Conservation (phyloP, 1,140 invertebrate species). For the Eciton burchellii region DNA sequence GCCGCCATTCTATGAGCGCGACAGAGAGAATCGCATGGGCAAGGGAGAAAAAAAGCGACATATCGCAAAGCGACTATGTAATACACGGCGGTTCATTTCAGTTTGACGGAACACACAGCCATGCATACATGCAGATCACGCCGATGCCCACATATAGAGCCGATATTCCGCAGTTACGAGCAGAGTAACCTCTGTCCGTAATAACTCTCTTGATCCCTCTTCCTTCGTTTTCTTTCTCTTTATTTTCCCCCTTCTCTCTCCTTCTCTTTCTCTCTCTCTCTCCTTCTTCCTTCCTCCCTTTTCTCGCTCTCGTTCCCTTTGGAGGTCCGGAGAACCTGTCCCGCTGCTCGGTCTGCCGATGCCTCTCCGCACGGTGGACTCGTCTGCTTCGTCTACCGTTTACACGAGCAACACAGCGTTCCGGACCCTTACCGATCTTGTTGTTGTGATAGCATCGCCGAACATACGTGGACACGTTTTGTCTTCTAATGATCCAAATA, state of each 20-base stretch:
- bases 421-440: conserved; percentile 63
- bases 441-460: conserved; percentile 75
- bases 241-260: not conserved
- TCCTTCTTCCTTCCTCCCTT: not conserved
- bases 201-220: conserved; percentile 58
- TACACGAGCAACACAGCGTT: conserved; percentile 71
- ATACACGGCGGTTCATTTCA: conserved; percentile 51
- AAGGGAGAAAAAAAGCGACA: conserved; percentile 36
- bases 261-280: not conserved
- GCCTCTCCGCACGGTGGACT: conserved; percentile 43
- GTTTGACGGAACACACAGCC: conserved; percentile 49
- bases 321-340: conserved; percentile 72
- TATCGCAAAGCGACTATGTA: conserved; percentile 56
- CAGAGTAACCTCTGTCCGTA: conserved; percentile 69
- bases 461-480: conserved; percentile 77
- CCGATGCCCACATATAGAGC: conserved; percentile 28
- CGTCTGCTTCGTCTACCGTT: conserved; percentile 73
- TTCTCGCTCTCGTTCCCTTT: conserved; percentile 33
- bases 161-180: conserved; percentile 65
- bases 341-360: conserved; percentile 70
- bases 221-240: conserved; percentile 14
- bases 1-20: conserved; percentile 17
- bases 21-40: conserved; percentile 41
- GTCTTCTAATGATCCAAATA: conserved; percentile 80
- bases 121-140: not conserved